Conservation (phyloP, 2,888 invertebrate genomes). For the Drosophila nr. perissopoda region DNA sequence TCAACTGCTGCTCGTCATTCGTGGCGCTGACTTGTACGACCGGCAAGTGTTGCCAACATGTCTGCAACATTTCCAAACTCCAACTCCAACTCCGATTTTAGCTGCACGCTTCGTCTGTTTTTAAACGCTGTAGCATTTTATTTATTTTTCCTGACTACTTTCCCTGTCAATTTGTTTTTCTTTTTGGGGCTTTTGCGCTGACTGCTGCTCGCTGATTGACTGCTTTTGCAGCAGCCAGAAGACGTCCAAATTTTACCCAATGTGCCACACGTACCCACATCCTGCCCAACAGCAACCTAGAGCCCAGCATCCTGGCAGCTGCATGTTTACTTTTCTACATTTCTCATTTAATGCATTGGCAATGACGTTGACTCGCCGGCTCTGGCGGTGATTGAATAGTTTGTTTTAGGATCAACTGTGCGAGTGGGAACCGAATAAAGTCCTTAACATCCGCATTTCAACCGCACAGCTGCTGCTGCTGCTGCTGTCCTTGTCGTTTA, state of each 20-base stretch:
- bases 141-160: constrained; percentile 52
- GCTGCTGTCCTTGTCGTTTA: constrained; percentile 3
- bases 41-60: constrained; percentile 54
- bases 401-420: constrained; percentile 49
- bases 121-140: constrained; percentile 63
- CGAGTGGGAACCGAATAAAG: constrained; percentile 3
- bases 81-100: constrained; percentile 16
- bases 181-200: constrained; percentile 33
- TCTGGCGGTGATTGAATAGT: constrained; percentile 75
- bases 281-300: background rate
- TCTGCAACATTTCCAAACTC: constrained; percentile 46
- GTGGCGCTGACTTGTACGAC: constrained; percentile 13
- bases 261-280: constrained; percentile 33
- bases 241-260: constrained; percentile 26
- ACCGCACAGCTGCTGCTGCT: constrained; percentile 11
- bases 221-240: constrained; percentile 44
- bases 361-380: constrained; percentile 63
- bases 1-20: constrained; percentile 61
- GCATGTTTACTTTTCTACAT: constrained; percentile 70
- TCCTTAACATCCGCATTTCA: background rate
- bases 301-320: constrained; percentile 39
- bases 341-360: constrained; percentile 74
- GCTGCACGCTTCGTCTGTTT: constrained; percentile 64
- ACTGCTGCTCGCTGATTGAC: constrained; percentile 66
- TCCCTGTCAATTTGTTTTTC: constrained; percentile 23